Evolutionary conservation across 1,140 invertebrate genomes (phyloP).

Genomic region (honey bee (Apis mellifera)): Amel_HAv3.1 CM009931.2:11946501-11947000

Average conservation of each 20-base stretch:
- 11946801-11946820: not conserved
- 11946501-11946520: not conserved
- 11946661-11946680: constrained; percentile 6
- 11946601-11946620: constrained; percentile 17
- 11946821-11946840: not conserved
- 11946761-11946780: not conserved
- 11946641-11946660: constrained; percentile 29
- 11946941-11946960: no score
- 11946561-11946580: constrained; percentile 12
- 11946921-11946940: no score
- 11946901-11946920: no score
- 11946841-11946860: no score
- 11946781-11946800: constrained; percentile 1
- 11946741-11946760: not conserved
- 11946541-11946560: not conserved
- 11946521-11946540: not conserved
- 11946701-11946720: constrained; percentile 32
- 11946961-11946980: constrained; percentile 32
- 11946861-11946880: no score
- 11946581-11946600: constrained; percentile 12
- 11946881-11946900: no score
- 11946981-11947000: constrained; percentile 19
- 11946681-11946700: constrained; percentile 13
- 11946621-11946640: constrained; percentile 31
- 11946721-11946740: constrained; percentile 21